Percentiles rank a stretch among this genome's conserved stretches.
Evolutionary conservation across 1,140 invertebrate species (phyloP).

Genomic region (Oryzaephilus surinamensis): DNA sequence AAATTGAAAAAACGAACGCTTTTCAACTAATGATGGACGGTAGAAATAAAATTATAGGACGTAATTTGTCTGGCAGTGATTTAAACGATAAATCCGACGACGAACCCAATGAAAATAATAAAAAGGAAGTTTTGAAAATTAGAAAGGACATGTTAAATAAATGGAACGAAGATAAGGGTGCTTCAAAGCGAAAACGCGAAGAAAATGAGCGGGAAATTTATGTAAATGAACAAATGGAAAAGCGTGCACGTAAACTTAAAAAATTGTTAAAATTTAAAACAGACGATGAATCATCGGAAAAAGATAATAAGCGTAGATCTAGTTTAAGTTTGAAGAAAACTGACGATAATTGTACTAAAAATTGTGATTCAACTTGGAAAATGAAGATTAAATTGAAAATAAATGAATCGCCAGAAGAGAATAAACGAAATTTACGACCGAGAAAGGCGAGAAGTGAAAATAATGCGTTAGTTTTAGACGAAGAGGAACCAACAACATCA

Average conservation of each 20-base stretch:
- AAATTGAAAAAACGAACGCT: conserved; percentile 41
- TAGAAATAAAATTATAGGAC: conserved; percentile 47
- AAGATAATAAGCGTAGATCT: conserved; percentile 1
- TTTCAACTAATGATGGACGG: conserved; percentile 54
- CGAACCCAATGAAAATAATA: conserved; percentile 25
- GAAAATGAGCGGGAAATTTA: conserved; percentile 41
- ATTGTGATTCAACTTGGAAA: conserved; percentile 6
- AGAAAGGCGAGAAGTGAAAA: neutral
- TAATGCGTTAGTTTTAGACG: conserved; percentile 1
- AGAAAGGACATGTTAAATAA: conserved; percentile 41
- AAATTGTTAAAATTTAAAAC: too few relatives aligned
- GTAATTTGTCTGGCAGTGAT: conserved; percentile 48
- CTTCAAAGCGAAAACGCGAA: conserved; percentile 41
- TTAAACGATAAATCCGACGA: conserved; percentile 21
- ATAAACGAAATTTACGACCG: neutral
- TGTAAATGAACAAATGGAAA: conserved; percentile 43
- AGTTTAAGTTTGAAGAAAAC: conserved; percentile 5
- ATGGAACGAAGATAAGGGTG: conserved; percentile 46
- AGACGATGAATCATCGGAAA: too few relatives aligned
- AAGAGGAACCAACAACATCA: conserved; percentile 7
- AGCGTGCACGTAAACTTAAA: too few relatives aligned
- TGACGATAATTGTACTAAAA: conserved; percentile 4
- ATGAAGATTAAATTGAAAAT: conserved; percentile 7
- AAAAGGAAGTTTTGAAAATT: conserved; percentile 40
- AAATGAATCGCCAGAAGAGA: neutral